Evolutionary conservation across 2,888 invertebrate species (phyloP).

Genomic region (Ornithoptera alexandrae): DNA sequence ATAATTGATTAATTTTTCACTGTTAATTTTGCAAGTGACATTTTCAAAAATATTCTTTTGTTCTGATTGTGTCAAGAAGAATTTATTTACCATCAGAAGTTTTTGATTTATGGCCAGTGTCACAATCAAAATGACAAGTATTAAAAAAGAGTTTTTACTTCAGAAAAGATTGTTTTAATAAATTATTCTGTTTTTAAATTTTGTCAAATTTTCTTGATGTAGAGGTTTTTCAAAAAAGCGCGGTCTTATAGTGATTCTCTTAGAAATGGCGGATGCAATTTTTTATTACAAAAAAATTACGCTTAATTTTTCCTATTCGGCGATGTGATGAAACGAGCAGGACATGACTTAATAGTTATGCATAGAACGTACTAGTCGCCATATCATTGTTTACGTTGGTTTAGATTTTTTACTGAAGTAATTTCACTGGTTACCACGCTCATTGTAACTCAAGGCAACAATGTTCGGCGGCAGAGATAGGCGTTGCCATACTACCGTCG

Average conservation of each 20-base stretch:
- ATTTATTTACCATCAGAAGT: constrained; percentile 8
- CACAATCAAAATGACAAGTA: constrained; percentile 6
- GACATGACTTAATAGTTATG: too few species aligned
- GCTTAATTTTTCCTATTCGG: too few species aligned
- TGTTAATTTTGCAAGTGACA: constrained; percentile 53
- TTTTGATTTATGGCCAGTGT: constrained; percentile 24
- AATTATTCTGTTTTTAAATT: not conserved
- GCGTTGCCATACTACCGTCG: too few species aligned
- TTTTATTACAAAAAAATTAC: too few species aligned
- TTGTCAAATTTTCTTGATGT: not conserved
- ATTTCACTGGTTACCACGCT: too few species aligned
- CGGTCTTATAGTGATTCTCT: not conserved
- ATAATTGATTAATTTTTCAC: constrained; percentile 42
- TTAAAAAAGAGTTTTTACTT: constrained; percentile 2
- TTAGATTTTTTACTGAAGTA: too few species aligned
- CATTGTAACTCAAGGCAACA: too few species aligned
- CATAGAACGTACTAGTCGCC: too few species aligned
- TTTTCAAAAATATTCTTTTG: constrained; percentile 58
- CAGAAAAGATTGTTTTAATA: not conserved
- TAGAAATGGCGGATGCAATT: too few species aligned
- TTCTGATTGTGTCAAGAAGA: constrained; percentile 44
- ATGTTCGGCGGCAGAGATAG: too few species aligned
- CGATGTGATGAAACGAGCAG: too few species aligned
- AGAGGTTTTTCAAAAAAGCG: not conserved
- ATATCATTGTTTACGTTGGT: too few species aligned